Evolutionary conservation across 2,797 vertebrate species (phyloP).

Genomic region (Pseudochromis fuscus): DNA sequence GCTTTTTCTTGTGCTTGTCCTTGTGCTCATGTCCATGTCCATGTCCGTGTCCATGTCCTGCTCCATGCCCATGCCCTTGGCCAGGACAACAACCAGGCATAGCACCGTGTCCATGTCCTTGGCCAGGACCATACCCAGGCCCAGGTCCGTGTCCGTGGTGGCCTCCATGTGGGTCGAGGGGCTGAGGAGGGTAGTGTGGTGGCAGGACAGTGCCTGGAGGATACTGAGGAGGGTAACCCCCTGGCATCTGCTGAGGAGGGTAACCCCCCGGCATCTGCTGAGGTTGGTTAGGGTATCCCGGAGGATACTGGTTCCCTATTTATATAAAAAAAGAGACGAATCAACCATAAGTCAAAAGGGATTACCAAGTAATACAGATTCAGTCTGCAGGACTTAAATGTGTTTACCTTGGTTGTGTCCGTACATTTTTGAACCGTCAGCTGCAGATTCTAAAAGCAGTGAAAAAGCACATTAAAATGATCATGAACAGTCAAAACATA

Average conservation of each 20-base stretch:
- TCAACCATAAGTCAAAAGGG: not conserved
- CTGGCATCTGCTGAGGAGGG: conserved; percentile 55
- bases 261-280: conserved; percentile 49
- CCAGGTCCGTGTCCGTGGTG: conserved; percentile 12
- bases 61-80: not conserved
- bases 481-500: not conserved
- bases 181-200: conserved; percentile 48
- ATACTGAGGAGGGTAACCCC: conserved; percentile 43
- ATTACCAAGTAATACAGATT: not conserved
- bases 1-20: conserved; percentile 8
- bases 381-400: not conserved
- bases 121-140: not conserved
- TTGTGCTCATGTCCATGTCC: conserved; percentile 6
- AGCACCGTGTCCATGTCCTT: not conserved
- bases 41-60: not conserved
- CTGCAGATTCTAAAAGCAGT: conserved; percentile 1
- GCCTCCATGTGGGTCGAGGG: conserved; percentile 24
- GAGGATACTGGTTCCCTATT: conserved; percentile 61
- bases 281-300: conserved; percentile 54
- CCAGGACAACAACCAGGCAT: rapidly evolving
- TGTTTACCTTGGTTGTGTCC: conserved; percentile 68
- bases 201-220: not conserved
- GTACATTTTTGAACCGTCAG: conserved; percentile 54
- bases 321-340: not conserved
- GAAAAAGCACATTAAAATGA: not conserved